These are phyloP conservation scores for Gallinago nigripennis DNA, from an alignment of 2,797 vertebrate genomes.

Conservation along the genomic window DNA sequence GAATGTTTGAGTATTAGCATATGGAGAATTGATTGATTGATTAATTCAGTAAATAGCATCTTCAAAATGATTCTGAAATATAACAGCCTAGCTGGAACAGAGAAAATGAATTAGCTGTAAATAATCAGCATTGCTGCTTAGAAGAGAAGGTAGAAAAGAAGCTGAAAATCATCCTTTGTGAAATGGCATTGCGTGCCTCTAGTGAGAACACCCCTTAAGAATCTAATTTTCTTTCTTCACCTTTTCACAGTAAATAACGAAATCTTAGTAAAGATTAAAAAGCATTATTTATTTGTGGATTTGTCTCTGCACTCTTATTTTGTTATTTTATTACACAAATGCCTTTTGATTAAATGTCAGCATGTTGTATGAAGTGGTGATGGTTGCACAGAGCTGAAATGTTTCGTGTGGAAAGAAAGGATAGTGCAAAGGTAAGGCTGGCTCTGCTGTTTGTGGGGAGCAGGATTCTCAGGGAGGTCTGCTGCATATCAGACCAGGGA, in stretches of 20 bases:
- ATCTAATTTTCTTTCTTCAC: neutral
- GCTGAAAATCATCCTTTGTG: neutral
- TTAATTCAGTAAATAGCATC: slow-evolving; percentile 60
- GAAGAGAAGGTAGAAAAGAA: neutral
- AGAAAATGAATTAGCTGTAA: neutral
- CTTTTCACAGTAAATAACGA: neutral
- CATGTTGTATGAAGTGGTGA: neutral
- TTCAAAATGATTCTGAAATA: slow-evolving; percentile 53
- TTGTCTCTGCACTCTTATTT: neutral
- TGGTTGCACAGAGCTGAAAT: neutral
- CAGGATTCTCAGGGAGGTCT: neutral
- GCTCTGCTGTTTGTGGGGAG: neutral
- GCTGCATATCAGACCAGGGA: neutral
- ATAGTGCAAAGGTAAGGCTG: neutral
- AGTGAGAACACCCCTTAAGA: neutral
- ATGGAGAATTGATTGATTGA: slow-evolving; percentile 66
- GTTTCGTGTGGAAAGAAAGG: neutral
- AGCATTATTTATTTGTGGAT: neutral
- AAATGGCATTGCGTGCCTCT: neutral
- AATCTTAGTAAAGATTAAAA: neutral
- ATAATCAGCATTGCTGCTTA: neutral
- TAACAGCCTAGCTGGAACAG: neutral
- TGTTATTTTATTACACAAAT: neutral
- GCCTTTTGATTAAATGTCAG: neutral
- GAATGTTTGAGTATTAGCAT: slow-evolving; percentile 56